Evolutionary conservation across 64 coral and sea anemone species (phyloP).

Genomic region (Porites lutea): DNA sequence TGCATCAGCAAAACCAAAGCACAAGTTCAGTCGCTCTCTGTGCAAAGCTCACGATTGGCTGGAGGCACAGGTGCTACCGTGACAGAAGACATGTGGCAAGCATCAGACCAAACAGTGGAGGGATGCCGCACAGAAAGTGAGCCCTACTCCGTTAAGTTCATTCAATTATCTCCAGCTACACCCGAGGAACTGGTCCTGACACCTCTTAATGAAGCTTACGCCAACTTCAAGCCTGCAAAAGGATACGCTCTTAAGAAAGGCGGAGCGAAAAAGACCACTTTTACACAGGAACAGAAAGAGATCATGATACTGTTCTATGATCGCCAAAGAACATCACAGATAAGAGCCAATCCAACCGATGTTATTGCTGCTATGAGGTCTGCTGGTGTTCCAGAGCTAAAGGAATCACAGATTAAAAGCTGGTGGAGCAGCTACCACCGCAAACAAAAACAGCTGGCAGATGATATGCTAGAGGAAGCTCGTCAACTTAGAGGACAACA

Average conservation of each 20-base stretch:
- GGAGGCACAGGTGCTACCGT: not conserved
- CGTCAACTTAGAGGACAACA: not conserved
- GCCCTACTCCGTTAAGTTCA: not conserved
- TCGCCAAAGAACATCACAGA: not conserved
- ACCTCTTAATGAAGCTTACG: not conserved
- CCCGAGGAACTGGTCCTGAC: not conserved
- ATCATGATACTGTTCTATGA: not conserved
- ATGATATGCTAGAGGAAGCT: not conserved
- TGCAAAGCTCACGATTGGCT: not conserved
- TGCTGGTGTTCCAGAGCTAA: not conserved
- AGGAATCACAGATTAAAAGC: conserved; percentile 1
- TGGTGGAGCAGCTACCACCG: conserved; percentile 18
- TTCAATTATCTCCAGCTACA: not conserved
- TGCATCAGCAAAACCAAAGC: not conserved
- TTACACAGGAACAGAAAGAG: not conserved
- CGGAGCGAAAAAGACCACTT: not conserved
- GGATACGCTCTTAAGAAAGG: not conserved
- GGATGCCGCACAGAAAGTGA: not conserved
- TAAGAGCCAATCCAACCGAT: not conserved
- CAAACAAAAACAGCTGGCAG: conserved; percentile 7
- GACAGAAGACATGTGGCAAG: not conserved
- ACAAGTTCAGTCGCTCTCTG: not conserved
- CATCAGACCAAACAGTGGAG: not conserved
- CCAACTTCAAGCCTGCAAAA: not conserved
- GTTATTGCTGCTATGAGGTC: not conserved